Conservation (phyloP, 2,113 vertebrate species). For the Tenrec ecaudatus region DNA sequence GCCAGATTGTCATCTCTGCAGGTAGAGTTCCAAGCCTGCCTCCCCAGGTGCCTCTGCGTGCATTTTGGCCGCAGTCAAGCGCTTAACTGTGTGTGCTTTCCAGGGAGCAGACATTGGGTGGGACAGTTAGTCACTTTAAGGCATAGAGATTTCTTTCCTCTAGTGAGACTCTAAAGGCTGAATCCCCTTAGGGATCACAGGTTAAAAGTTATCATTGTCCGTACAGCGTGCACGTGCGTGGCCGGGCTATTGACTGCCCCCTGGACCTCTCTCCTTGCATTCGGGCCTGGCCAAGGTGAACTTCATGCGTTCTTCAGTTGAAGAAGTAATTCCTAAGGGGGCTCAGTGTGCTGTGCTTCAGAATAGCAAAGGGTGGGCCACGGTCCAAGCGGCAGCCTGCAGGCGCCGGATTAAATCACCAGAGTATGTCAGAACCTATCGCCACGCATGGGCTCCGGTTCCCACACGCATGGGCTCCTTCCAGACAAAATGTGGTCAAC, state of each 20-base stretch:
- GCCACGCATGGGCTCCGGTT: too few relatives aligned
- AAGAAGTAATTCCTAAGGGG: conserved; percentile 43
- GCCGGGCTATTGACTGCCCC: background rate
- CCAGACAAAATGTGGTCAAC: too few relatives aligned
- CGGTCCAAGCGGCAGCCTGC: background rate
- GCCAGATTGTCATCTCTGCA: background rate
- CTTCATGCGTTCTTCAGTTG: conserved; percentile 23
- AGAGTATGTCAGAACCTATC: too few relatives aligned
- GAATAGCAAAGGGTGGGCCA: background rate
- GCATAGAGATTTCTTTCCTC: background rate
- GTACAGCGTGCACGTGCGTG: background rate
- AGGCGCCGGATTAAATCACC: background rate
- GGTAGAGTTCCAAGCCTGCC: too few relatives aligned
- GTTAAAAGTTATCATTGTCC: background rate
- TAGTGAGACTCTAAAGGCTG: background rate
- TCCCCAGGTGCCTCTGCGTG: background rate
- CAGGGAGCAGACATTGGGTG: background rate
- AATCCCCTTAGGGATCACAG: background rate
- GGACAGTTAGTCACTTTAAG: background rate
- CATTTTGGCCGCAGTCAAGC: background rate
- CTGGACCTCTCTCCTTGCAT: background rate
- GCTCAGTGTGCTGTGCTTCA: conserved; percentile 26
- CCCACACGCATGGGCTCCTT: too few relatives aligned
- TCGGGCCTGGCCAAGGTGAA: background rate
- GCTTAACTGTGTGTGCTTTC: background rate